These are phyloP conservation scores for Leuctra nigra DNA, from an alignment of 2,888 invertebrate species.

Conservation along the genomic window DNA sequence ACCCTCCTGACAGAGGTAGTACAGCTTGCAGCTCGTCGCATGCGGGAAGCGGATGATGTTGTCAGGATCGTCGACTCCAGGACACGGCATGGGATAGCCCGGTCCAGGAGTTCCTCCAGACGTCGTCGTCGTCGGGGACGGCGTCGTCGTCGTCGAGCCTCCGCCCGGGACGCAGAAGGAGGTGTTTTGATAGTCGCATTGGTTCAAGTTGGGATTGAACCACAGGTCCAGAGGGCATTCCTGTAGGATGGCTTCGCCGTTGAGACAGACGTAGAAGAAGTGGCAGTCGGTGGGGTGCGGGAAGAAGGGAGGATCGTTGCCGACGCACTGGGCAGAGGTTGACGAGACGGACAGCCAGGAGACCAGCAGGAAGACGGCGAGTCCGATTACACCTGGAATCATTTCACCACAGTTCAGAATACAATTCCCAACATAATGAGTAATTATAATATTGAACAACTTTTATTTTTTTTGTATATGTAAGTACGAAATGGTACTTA, in stretches of 20 bases:
- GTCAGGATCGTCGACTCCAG: too few relatives aligned
- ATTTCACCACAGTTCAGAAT: too few relatives aligned
- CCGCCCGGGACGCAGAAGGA: background rate
- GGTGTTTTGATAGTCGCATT: background rate
- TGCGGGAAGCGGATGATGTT: background rate
- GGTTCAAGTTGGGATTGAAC: background rate
- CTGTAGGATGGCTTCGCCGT: background rate
- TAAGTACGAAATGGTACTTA: too few relatives aligned
- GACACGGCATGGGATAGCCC: too few relatives aligned
- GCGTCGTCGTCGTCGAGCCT: background rate
- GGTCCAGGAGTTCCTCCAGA: too few relatives aligned
- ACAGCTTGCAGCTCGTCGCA: background rate
- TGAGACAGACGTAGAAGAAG: background rate
- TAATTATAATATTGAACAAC: too few relatives aligned
- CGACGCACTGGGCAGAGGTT: background rate
- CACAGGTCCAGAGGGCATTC: background rate
- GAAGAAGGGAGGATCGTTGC: background rate
- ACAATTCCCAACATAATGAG: too few relatives aligned
- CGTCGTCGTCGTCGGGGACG: background rate
- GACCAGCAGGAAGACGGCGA: too few relatives aligned
- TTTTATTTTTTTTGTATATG: too few relatives aligned
- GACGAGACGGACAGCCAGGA: background rate
- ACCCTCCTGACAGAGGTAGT: background rate
- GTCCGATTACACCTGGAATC: too few relatives aligned
- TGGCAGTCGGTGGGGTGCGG: constrained; percentile 2